Percentiles rank a stretch among this genome's conserved stretches.
These are phyloP conservation scores for Cheilosia soror DNA, from an alignment of 2,888 invertebrate species.

Conservation along the genomic window DNA sequence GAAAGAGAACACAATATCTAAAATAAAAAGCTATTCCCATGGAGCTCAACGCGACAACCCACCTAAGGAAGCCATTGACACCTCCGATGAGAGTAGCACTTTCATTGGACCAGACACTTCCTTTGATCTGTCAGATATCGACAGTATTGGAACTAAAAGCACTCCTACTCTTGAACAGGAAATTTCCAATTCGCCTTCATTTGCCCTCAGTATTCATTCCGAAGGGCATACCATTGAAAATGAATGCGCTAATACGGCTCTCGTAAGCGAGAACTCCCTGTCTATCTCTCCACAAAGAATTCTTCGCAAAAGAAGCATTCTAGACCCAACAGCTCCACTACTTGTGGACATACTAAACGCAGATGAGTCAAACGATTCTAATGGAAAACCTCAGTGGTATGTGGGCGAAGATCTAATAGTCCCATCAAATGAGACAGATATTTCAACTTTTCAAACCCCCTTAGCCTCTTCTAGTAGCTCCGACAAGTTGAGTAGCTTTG, in stretches of 20 bases:
- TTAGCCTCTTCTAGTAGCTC: constrained; percentile 56
- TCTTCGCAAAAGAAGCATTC: constrained; percentile 35
- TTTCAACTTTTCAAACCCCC: constrained; percentile 29
- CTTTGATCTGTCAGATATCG: constrained; percentile 62
- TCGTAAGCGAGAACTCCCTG: not conserved
- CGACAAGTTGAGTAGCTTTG: constrained; percentile 54
- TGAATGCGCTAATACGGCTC: not conserved
- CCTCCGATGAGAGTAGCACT: constrained; percentile 58
- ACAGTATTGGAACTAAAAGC: constrained; percentile 55
- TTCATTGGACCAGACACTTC: constrained; percentile 69
- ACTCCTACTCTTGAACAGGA: constrained; percentile 17
- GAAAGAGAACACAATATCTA: constrained; percentile 17
- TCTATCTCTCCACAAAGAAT: constrained; percentile 6
- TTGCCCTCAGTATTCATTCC: not conserved
- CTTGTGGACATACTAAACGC: constrained; percentile 36
- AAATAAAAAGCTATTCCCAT: constrained; percentile 40
- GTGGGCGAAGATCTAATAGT: constrained; percentile 62
- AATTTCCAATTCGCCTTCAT: constrained; percentile 3
- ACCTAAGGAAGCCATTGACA: constrained; percentile 29
- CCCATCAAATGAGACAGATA: constrained; percentile 30
- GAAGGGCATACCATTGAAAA: constrained; percentile 8
- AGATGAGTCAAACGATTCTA: not conserved
- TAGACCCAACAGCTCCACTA: constrained; percentile 51
- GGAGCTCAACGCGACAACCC: constrained; percentile 25
- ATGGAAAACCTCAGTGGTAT: constrained; percentile 54